Evolutionary conservation across 2,797 vertebrate species (phyloP), one percentile per base, ranked within the genome.

Genomic region (Cercopithecus neglectus): DNA sequence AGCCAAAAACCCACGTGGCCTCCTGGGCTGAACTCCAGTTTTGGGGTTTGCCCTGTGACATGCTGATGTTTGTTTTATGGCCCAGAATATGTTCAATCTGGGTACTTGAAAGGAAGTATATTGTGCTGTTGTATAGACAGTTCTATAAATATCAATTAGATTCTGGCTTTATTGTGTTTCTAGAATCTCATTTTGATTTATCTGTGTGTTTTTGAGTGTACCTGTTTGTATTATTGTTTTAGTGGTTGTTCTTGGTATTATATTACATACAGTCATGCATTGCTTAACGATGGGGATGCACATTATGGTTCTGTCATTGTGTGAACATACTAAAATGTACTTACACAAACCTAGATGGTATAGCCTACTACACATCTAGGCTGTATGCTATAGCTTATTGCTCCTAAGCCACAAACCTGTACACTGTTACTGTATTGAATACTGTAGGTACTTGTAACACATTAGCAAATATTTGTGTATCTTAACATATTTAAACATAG

Each of bases 141-240:
- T 53, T 87, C 48, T 86, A 9, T 76, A 61, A 76, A 75, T 84
- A 8, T 72, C 28, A 33, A 16, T 61, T 76, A 59, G 19, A 83
- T 55, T 88, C n/a, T 41, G 55, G 53, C 59, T 95, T 85, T 81
- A 64, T 76, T 90, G 74, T 61, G 57, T 83, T 88, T 86, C 78
- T 87, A 82, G 30, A 91, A 59, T 91, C 82, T 87, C 10, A 36
- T 87, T 93, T 92, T 79, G 76, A 88, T 96, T 96, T 92, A 84
- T 72, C 28, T 59, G 9, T 79, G 72, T 89, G 46, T 64, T 96
- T 94, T 85, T 55, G 8, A 74, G 36, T 74, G 26, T 67, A 41
- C 80, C 12, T 89, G 50, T 41, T 48, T 94, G 46, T 92, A 17
- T 85, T 79, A 89, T n/a, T 91, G 46, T 30, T 94, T 92, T 41